Evolutionary conservation across 2,113 vertebrate species (phyloP).

Genomic region (Octodon degus): DNA sequence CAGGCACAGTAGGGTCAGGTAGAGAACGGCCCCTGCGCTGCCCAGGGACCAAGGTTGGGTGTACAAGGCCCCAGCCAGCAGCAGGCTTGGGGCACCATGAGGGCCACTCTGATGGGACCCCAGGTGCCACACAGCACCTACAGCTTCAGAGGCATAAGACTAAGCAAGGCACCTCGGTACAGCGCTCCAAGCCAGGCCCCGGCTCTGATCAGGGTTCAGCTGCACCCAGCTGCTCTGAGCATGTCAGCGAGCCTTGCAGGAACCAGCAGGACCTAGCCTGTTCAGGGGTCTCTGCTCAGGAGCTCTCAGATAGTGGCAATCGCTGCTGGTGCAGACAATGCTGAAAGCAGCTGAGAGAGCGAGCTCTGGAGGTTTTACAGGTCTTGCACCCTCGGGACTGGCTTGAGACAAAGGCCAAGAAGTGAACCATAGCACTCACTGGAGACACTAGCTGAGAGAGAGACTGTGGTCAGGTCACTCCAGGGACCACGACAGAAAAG

Average conservation of each 20-base stretch:
- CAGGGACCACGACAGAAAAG: not conserved
- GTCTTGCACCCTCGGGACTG: not conserved
- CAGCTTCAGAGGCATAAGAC: not conserved
- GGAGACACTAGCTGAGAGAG: not conserved
- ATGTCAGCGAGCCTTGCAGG: too few species aligned
- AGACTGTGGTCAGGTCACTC: not conserved
- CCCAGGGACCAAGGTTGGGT: accelerated
- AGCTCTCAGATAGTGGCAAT: not conserved
- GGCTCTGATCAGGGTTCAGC: not conserved
- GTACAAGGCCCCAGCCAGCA: not conserved
- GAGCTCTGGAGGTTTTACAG: not conserved
- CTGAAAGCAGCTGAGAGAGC: not conserved
- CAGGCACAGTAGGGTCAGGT: not conserved
- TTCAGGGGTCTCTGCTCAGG: not conserved
- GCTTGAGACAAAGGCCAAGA: not conserved
- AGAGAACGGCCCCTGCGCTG: not conserved
- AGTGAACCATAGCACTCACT: not conserved
- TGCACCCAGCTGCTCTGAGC: not conserved
- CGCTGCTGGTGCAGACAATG: not conserved
- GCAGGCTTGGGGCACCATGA: too few species aligned
- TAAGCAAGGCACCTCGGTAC: not conserved
- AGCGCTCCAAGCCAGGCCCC: too few species aligned
- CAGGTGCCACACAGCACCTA: not conserved
- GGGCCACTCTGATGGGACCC: not conserved
- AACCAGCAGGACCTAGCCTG: not conserved